Evolutionary conservation across 2,113 vertebrate genomes (phyloP).

Genomic region (Egretta garzetta): DNA sequence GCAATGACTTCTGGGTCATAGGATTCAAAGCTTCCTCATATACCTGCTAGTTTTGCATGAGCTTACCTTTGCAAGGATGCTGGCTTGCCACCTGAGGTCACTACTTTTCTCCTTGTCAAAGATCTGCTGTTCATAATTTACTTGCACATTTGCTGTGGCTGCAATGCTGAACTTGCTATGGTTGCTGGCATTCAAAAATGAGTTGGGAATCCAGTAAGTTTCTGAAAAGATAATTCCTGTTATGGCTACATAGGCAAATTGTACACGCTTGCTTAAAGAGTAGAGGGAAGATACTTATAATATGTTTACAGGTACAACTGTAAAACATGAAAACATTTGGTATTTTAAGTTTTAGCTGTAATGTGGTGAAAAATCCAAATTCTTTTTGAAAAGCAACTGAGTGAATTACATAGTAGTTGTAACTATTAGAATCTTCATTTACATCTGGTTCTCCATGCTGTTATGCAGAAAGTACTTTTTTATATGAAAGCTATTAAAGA

Average conservation of each 20-base stretch:
- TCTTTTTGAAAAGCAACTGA: not conserved
- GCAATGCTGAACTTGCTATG: conserved; percentile 66
- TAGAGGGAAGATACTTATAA: not conserved
- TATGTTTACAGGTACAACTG: not conserved
- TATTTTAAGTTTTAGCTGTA: not conserved
- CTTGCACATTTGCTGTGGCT: conserved; percentile 77
- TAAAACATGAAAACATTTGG: not conserved
- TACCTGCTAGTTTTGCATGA: conserved; percentile 78
- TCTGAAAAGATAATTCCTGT: not conserved
- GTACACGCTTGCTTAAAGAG: not conserved
- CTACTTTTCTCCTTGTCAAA: conserved; percentile 68
- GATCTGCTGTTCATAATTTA: conserved; percentile 69
- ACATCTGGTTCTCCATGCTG: not conserved
- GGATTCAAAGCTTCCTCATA: conserved; percentile 68
- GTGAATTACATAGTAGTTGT: not conserved
- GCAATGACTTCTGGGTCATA: conserved; percentile 59
- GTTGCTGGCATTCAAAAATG: conserved; percentile 69
- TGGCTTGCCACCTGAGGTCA: conserved; percentile 55
- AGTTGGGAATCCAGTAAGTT: conserved; percentile 62
- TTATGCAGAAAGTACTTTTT: not conserved
- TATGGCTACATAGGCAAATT: not conserved
- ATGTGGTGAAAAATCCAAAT: not conserved
- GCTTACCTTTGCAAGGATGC: conserved; percentile 73
- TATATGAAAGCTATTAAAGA: not conserved
- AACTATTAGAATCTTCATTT: not conserved